Percentiles rank a stretch among this genome's conserved stretches.
Evolutionary conservation across 1,140 invertebrate genomes (phyloP).

Genomic region (Carcinoscorpius rotundicauda): DNA sequence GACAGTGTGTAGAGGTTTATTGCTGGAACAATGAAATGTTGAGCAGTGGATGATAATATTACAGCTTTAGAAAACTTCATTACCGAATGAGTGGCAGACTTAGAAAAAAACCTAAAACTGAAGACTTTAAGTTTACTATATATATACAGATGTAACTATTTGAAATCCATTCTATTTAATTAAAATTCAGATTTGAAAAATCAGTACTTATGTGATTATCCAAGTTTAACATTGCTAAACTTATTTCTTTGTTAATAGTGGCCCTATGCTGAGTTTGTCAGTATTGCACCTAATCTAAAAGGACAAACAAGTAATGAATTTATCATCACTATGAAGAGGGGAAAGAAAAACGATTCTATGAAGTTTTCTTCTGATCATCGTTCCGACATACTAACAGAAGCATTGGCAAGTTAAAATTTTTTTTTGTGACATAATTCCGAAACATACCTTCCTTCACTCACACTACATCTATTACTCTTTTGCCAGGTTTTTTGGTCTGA

Average conservation of each 20-base stretch:
- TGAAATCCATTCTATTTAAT: too few relatives aligned
- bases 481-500: background rate
- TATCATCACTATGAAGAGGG: constrained; percentile 33
- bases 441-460: background rate
- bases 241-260: constrained; percentile 35
- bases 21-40: too few relatives aligned
- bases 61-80: too few relatives aligned
- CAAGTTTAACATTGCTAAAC: background rate
- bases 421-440: background rate
- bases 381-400: constrained; percentile 79
- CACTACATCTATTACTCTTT: background rate
- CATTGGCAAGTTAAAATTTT: constrained; percentile 40
- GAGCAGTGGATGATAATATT: too few relatives aligned
- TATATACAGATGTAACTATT: too few relatives aligned
- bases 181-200: background rate
- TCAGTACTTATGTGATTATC: background rate
- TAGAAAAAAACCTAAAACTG: too few relatives aligned
- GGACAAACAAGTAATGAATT: constrained; percentile 20
- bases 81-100: too few relatives aligned
- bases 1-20: too few relatives aligned
- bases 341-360: constrained; percentile 80
- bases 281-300: constrained; percentile 43
- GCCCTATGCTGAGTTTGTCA: constrained; percentile 70
- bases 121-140: too few relatives aligned
- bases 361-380: constrained; percentile 95